phyloP scores from a whole-genome alignment of 1,140 invertebrate genomes.

The Bombus fervidus region DNA sequence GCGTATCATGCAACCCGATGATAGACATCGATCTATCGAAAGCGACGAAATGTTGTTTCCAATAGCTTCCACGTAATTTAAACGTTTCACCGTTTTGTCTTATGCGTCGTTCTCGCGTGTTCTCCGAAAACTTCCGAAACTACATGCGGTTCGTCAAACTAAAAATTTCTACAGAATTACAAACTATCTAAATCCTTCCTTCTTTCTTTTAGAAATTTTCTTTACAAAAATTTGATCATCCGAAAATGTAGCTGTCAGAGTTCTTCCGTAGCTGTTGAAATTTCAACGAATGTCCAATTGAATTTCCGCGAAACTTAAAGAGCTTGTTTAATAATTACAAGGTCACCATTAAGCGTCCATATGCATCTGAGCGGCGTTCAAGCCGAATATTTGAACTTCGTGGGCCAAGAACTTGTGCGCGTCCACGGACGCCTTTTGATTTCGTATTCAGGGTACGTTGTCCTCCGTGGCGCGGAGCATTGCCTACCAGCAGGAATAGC shows the following conservation, averaged over 20 bases:
- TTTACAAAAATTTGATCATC: too few species aligned
- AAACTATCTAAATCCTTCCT: too few species aligned
- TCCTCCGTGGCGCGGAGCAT: conserved; percentile 51
- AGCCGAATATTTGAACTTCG: conserved; percentile 54
- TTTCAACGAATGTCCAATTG: neutral
- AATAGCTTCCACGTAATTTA: too few species aligned
- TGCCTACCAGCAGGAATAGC: conserved; percentile 57
- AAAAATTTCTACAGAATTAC: too few species aligned
- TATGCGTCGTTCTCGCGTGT: too few species aligned
- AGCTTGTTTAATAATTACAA: conserved; percentile 13
- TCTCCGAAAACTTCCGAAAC: too few species aligned
- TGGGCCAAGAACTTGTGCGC: conserved; percentile 29
- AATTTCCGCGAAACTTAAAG: neutral
- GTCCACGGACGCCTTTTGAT: conserved; percentile 63
- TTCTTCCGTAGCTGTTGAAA: too few species aligned
- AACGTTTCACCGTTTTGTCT: too few species aligned
- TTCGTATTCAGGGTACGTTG: conserved; percentile 70
- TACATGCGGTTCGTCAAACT: too few species aligned
- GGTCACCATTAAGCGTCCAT: conserved; percentile 2
- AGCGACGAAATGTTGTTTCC: conserved; percentile 24
- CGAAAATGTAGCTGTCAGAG: neutral
- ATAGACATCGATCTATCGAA: neutral
- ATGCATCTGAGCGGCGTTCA: neutral
- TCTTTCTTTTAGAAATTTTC: too few species aligned
- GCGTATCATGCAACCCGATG: conserved; percentile 18